phyloP scores from a whole-genome alignment of 2,888 invertebrate genomes.

The Patella depressa region DNA sequence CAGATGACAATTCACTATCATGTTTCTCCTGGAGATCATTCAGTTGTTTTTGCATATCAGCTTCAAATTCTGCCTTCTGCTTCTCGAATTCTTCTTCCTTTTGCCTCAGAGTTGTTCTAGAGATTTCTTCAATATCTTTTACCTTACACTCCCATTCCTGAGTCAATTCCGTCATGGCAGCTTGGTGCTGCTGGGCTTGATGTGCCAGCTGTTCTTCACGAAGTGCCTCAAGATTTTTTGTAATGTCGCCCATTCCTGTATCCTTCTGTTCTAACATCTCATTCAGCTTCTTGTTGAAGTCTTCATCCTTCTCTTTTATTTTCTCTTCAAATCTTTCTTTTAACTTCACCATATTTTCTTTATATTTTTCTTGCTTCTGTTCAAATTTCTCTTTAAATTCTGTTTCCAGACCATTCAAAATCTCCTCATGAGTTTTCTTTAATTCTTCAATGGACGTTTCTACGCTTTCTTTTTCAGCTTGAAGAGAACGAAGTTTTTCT shows the following conservation, averaged over 20 bases:
- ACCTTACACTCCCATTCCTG: conserved; percentile 21
- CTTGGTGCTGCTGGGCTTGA: conserved; percentile 42
- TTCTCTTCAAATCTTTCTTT: conserved; percentile 59
- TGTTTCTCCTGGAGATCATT: conserved; percentile 19
- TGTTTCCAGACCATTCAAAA: conserved; percentile 37
- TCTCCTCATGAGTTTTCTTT: conserved; percentile 39
- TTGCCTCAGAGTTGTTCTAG: conserved; percentile 15
- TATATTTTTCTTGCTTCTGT: conserved; percentile 57
- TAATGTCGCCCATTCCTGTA: conserved; percentile 49
- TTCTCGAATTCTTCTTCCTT: conserved; percentile 23
- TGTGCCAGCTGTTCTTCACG: conserved; percentile 49
- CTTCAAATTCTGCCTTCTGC: conserved; percentile 7
- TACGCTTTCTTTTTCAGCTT: conserved; percentile 30
- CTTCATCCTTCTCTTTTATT: conserved; percentile 55
- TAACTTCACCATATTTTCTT: conserved; percentile 57
- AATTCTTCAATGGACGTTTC: conserved; percentile 36
- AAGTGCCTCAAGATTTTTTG: conserved; percentile 44
- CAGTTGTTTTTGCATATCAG: conserved; percentile 19
- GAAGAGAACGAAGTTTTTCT: conserved; percentile 24
- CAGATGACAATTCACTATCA: conserved; percentile 16
- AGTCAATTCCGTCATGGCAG: conserved; percentile 15
- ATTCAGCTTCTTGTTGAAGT: conserved; percentile 49
- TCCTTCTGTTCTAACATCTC: conserved; percentile 59
- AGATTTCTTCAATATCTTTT: conserved; percentile 9
- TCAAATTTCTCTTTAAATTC: conserved; percentile 56